Evolutionary conservation across 2,888 invertebrate genomes (phyloP), one percentile per base, ranked within the genome.

Genomic region (Tetheella fluctuosa): DNA sequence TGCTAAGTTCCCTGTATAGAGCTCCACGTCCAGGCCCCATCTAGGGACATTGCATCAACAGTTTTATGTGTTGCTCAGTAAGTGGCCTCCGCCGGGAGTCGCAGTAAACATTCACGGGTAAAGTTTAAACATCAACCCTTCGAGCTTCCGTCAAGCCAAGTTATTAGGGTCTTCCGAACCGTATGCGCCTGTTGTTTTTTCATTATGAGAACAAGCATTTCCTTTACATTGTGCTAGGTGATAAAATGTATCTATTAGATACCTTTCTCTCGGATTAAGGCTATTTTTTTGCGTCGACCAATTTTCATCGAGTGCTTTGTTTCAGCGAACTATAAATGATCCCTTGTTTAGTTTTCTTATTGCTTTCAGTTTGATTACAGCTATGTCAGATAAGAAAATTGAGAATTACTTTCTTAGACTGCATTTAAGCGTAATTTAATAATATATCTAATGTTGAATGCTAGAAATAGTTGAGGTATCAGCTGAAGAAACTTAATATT

Each of bases 111-210:
- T 80, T 79, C 74, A 82, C 79, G 81, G 81, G 78, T 81, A 81
- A 88, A 88, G 85, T 89, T 89, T 86, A 84, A 89, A 83, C 85
- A 86, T 84, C 87, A 88, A 85, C 86, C 88, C 87, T 84, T 77
- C 74, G 78, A 78, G 78, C 77, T 77, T 79, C 82, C 80, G 77
- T 75, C 81, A 72, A 68, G 71, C 69, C 75, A 79, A 87, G 81
- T 89, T 89, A 89, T 90, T 87, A 88, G 78, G 85, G 86, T 86
- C 81, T 76, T 68, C 70, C 70, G 76, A 74, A 78, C 80, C 81
- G 20, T 55, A 34, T 77, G 71, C 61, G 48, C 74, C 69, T 72
- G 74, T 78, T 81, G 83, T 80, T 82, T 84, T 83, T 84, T 85
- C 83, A 64, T 63, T 65, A 69, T 68, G 70, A 70, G 67, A 65